phyloP scores from a whole-genome alignment of 1,140 invertebrate genomes.

The Subanguina moxae region DNA sequence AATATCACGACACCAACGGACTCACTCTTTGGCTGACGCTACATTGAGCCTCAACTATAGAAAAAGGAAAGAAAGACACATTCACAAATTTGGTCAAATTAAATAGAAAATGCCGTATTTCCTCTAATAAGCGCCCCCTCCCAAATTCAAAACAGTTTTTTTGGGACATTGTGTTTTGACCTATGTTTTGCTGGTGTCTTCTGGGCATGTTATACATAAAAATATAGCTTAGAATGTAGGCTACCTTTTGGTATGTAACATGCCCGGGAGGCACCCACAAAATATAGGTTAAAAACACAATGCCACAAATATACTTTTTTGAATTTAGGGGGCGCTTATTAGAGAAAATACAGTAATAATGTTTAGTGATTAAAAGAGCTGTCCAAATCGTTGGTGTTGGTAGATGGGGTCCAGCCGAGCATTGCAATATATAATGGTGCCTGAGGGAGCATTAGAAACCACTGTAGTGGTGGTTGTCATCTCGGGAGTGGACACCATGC shows the following conservation, averaged over 20 bases:
- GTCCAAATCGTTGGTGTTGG: background rate
- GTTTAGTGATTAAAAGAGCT: background rate
- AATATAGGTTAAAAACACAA: too few species aligned
- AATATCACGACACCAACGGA: background rate
- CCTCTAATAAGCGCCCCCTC: too few species aligned
- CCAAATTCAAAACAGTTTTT: too few species aligned
- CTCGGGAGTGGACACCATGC: background rate
- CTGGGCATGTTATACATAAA: too few species aligned
- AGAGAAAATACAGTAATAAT: background rate
- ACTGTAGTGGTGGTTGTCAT: background rate
- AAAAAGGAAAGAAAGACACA: background rate
- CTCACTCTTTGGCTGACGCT: background rate
- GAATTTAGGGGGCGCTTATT: too few species aligned
- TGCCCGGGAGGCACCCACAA: too few species aligned
- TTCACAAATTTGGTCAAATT: background rate
- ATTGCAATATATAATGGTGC: conserved; percentile 1
- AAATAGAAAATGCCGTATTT: too few species aligned
- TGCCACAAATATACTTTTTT: too few species aligned
- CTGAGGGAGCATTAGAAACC: background rate
- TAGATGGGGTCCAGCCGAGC: background rate
- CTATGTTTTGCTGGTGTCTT: too few species aligned
- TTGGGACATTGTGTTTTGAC: too few species aligned
- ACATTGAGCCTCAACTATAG: background rate
- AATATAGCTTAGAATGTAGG: too few species aligned
- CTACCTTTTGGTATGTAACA: too few species aligned